These are phyloP conservation scores for Keiferia lycopersicella DNA, from an alignment of 2,888 invertebrate species.

Conservation along the genomic window DNA sequence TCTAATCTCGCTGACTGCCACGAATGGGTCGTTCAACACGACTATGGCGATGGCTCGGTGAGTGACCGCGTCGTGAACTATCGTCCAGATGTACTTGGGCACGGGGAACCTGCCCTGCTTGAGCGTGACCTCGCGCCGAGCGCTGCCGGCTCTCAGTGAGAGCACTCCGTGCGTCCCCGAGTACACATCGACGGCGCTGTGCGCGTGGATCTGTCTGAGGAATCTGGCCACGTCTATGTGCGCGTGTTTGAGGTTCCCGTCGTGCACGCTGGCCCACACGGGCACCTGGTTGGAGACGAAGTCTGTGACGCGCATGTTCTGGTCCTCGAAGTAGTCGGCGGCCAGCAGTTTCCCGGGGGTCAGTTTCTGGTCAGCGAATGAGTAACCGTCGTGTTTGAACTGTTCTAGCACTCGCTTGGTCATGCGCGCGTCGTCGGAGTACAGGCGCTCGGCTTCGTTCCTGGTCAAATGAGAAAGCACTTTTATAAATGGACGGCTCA, in stretches of 20 bases:
- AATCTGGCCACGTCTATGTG: conserved; percentile 58
- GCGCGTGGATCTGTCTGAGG: conserved; percentile 35
- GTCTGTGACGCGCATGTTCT: conserved; percentile 59
- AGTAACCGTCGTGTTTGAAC: conserved; percentile 52
- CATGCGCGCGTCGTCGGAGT: conserved; percentile 59
- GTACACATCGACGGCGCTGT: conserved; percentile 45
- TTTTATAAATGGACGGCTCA: not conserved
- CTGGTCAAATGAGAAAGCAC: conserved; percentile 9
- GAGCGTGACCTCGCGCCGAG: conserved; percentile 37
- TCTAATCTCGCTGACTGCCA: conserved; percentile 68
- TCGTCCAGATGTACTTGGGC: conserved; percentile 68
- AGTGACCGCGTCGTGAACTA: conserved; percentile 45
- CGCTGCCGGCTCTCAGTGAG: conserved; percentile 44
- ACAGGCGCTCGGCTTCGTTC: conserved; percentile 62
- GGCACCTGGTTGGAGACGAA: conserved; percentile 64
- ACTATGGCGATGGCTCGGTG: conserved; percentile 53
- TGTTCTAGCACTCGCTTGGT: conserved; percentile 60
- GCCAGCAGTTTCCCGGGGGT: conserved; percentile 55
- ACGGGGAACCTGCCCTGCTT: conserved; percentile 61
- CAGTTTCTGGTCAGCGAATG: conserved; percentile 61
- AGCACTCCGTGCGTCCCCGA: conserved; percentile 57
- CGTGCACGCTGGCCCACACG: conserved; percentile 63
- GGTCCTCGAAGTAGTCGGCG: conserved; percentile 61
- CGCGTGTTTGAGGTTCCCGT: conserved; percentile 61
- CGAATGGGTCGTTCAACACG: conserved; percentile 70